Evolutionary conservation across 1,140 invertebrate species (phyloP).

Genomic region (Lepidotrigona ventralis): DNA sequence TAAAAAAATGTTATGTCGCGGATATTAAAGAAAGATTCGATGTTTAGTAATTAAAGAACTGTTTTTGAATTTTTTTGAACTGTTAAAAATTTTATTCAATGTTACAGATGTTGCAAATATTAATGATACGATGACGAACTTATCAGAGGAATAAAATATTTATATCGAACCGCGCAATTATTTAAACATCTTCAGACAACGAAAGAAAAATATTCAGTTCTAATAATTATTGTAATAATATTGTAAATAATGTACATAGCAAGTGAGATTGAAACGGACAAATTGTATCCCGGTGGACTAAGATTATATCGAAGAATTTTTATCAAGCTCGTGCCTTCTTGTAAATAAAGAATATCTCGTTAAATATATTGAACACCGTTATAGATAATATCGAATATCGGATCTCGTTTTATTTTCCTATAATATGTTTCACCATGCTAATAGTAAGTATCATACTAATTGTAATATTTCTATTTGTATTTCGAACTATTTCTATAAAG

Average conservation of each 20-base stretch:
- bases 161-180: neutral
- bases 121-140: neutral
- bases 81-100: conserved; percentile 31
- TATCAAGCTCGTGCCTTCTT: conserved; percentile 56
- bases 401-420: conserved; percentile 30
- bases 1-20: neutral
- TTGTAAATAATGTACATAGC: conserved; percentile 38
- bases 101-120: neutral
- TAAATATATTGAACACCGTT: conserved; percentile 75
- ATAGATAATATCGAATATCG: conserved; percentile 52
- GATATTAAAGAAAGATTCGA: neutral
- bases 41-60: neutral
- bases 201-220: neutral
- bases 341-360: conserved; percentile 70
- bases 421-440: too few relatives aligned
- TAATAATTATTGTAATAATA: conserved; percentile 32
- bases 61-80: neutral
- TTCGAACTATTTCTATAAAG: too few relatives aligned
- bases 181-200: neutral
- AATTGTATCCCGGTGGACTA: neutral
- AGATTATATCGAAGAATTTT: neutral
- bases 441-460: too few relatives aligned
- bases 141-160: conserved; percentile 6
- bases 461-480: too few relatives aligned
- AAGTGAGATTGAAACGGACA: neutral